phyloP scores from a whole-genome alignment of 2,888 invertebrate species.

The Eledone cirrhosa region DNA sequence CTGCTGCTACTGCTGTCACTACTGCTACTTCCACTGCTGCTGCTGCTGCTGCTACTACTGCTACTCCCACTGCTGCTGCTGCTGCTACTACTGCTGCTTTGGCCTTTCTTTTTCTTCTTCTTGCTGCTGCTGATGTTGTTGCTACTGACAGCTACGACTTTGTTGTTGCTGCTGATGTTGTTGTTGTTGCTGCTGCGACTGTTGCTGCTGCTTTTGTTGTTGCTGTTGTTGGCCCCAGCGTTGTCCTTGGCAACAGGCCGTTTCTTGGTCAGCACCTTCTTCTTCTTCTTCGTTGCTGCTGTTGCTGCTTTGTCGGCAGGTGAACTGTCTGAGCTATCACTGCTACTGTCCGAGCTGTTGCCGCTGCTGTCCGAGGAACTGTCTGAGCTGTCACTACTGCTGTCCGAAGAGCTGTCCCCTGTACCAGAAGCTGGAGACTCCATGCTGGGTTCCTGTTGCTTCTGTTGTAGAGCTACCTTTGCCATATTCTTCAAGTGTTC shows the following conservation, averaged over 20 bases:
- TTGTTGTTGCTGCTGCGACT: conserved; percentile 5
- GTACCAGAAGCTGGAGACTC: conserved; percentile 34
- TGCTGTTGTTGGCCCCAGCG: background rate
- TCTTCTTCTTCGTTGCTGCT: background rate
- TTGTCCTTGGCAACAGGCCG: background rate
- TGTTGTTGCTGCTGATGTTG: conserved; percentile 3
- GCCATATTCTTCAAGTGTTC: conserved; percentile 86
- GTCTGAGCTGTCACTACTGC: conserved; percentile 36
- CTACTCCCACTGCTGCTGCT: background rate
- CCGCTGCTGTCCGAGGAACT: conserved; percentile 20
- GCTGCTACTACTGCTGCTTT: background rate
- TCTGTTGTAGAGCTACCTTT: conserved; percentile 56
- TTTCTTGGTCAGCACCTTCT: conserved; percentile 1
- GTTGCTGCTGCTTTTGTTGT: conserved; percentile 1
- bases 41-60: background rate
- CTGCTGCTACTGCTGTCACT: conserved; percentile 5
- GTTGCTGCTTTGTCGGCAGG: background rate
- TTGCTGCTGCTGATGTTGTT: background rate
- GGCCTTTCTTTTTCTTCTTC: background rate
- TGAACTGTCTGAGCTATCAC: conserved; percentile 5
- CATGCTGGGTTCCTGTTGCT: conserved; percentile 41
- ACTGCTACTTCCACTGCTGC: background rate
- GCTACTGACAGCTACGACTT: background rate
- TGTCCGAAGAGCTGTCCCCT: conserved; percentile 32
- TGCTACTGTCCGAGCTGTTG: conserved; percentile 34